Base-by-base conservation (phyloP, 2,888 invertebrate species). In the Clistopyga incitator region DNA sequence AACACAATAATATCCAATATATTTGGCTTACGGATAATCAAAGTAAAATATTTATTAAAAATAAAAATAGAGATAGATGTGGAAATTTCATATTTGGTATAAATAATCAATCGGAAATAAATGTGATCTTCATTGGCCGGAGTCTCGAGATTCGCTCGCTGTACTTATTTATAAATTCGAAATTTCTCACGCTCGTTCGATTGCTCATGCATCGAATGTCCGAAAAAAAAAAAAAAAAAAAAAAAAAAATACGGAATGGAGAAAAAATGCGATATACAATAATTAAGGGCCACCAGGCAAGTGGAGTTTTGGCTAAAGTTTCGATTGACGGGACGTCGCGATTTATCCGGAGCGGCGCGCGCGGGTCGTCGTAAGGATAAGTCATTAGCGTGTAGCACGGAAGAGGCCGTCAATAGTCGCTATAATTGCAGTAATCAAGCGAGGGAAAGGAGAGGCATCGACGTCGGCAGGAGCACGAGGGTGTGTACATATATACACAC, bases 351-450 rank as follows among this genome's bases (percentile, higher is more conserved):
- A 61, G 45, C 3, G 23, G 59, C 59, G 56, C 38, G 59, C 59
- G 56, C 38, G 72, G 42, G 20, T 56, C 13, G 13, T 18, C n/a
- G 42, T 47, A 13, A 61, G 42, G 34, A 54, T 29, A 54, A 64
- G 71, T 65, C 47, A 80, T 75, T 68, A 75, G 61, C 64, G 61
- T 76, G 70, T 77, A 70, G 52, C 70, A 77, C 77, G 76, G 77
- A 76, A 76, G 64, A 64, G 81, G 50, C 45, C 70, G 70, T 76
- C 68, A 77, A 70, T 77, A 61, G 70, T 77, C 64, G 68, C 50
- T 54, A 61, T 78, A 78, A 78, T 70, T 78, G 38, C 54, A n/a
- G 56, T 81, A 77, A 71, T 76, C 67, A 52, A 56, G 42, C 29
- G 64, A 29, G 68, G 50, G 29, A 18, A 65, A 20, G 45, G 45